Conservation (phyloP, 2,888 invertebrate genomes). For the Chrysolina haemoptera region DNA sequence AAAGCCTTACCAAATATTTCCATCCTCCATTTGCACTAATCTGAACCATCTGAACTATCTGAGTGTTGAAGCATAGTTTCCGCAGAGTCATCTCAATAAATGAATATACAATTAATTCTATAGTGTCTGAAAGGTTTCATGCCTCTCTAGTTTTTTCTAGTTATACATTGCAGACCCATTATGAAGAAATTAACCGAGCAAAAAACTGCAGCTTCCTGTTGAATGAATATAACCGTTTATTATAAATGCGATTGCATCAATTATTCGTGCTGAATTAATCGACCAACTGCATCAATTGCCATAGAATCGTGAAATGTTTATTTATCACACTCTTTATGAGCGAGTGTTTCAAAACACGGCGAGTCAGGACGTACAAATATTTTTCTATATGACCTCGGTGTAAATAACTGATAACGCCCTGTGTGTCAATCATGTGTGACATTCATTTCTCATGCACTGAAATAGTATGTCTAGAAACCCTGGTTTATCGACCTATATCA, state of each 20-base stretch:
- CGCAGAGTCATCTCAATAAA: background rate
- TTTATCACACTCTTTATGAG: background rate
- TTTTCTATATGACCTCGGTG: background rate
- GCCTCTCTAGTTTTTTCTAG: background rate
- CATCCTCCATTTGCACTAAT: too few relatives aligned
- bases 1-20: too few relatives aligned
- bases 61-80: too few relatives aligned
- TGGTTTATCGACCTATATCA: too few relatives aligned
- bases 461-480: too few relatives aligned
- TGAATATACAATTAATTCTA: background rate
- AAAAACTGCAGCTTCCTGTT: constrained; percentile 4
- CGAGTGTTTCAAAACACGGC: background rate
- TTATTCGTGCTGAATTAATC: background rate
- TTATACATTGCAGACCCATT: background rate
- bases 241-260: constrained; percentile 3
- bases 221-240: background rate
- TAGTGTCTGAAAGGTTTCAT: background rate
- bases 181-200: constrained; percentile 1
- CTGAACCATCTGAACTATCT: too few relatives aligned
- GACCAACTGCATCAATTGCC: background rate
- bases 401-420: background rate
- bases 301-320: constrained; percentile 2
- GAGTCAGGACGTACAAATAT: background rate
- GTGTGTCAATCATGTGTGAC: background rate
- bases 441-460: background rate